These are phyloP conservation scores for Halocaridina rubra DNA, from an alignment of 2,888 invertebrate genomes.

Conservation along the genomic window DNA sequence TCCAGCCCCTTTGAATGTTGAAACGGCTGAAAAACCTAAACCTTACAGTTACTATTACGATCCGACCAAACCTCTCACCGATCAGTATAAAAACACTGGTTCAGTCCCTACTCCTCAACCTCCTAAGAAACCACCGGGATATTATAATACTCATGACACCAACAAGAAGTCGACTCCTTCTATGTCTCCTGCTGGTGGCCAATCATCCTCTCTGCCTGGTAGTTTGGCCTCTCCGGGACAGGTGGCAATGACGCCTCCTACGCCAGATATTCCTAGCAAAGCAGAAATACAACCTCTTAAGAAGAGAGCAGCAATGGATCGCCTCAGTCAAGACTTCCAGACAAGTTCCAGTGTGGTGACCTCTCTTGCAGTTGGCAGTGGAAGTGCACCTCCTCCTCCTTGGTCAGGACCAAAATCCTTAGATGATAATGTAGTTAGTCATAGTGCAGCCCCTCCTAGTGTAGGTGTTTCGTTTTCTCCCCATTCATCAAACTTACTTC, in stretches of 20 bases:
- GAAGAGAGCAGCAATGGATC: conserved; percentile 47
- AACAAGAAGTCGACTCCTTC: conserved; percentile 42
- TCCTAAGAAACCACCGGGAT: conserved; percentile 44
- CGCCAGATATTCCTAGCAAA: conserved; percentile 35
- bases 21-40: conserved; percentile 47
- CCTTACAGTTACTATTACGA: conserved; percentile 62
- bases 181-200: conserved; percentile 31
- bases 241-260: conserved; percentile 28
- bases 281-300: conserved; percentile 50
- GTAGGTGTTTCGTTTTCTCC: conserved; percentile 12
- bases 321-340: conserved; percentile 22
- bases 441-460: conserved; percentile 11
- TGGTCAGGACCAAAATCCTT: conserved; percentile 42
- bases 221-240: conserved; percentile 38
- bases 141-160: conserved; percentile 38
- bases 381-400: conserved; percentile 23
- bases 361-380: not conserved
- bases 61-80: conserved; percentile 62
- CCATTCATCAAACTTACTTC: conserved; percentile 22
- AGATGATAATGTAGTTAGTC: conserved; percentile 20
- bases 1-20: conserved; percentile 32
- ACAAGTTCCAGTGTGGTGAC: conserved; percentile 12
- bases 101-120: conserved; percentile 40
- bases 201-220: conserved; percentile 19
- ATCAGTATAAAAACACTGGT: conserved; percentile 60